Conservation (phyloP, 2,113 vertebrate species). For the Microtus oregoni region DNA sequence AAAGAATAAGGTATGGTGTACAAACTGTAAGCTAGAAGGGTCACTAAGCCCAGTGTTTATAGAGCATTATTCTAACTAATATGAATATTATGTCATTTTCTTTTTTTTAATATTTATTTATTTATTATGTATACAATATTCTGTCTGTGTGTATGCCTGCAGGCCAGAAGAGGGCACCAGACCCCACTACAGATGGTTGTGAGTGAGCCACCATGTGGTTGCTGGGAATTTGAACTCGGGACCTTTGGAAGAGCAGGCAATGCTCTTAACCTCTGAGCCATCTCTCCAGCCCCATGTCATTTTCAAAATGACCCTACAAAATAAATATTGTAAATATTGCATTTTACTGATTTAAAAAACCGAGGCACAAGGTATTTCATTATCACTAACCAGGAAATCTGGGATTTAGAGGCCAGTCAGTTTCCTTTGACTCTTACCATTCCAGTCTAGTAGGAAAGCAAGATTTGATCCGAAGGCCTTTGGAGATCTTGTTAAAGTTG, state of each 20-base stretch:
- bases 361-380: neutral
- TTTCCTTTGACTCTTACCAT: neutral
- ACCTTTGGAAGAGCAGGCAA: too few relatives aligned
- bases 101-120: too few relatives aligned
- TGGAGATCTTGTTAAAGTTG: conserved; percentile 25
- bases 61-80: neutral
- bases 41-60: neutral
- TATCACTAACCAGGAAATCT: conserved; percentile 8
- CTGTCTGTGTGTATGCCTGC: too few relatives aligned
- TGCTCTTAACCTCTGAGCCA: too few relatives aligned
- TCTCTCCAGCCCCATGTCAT: neutral
- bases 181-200: too few relatives aligned
- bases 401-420: conserved; percentile 17
- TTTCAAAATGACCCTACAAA: conserved; percentile 8
- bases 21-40: neutral
- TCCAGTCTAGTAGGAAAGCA: neutral
- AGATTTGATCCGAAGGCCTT: conserved; percentile 20
- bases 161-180: too few relatives aligned
- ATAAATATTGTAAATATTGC: neutral
- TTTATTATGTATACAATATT: too few relatives aligned
- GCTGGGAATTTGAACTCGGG: too few relatives aligned
- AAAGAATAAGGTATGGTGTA: neutral
- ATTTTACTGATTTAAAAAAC: conserved; percentile 42
- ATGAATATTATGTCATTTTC: neutral
- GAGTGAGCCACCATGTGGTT: too few relatives aligned